A percentile compares a stretch with the other conserved stretches of the same genome.
phyloP scores from a whole-genome alignment of 2,888 invertebrate species.

The Balanococcus diminutus region DNA sequence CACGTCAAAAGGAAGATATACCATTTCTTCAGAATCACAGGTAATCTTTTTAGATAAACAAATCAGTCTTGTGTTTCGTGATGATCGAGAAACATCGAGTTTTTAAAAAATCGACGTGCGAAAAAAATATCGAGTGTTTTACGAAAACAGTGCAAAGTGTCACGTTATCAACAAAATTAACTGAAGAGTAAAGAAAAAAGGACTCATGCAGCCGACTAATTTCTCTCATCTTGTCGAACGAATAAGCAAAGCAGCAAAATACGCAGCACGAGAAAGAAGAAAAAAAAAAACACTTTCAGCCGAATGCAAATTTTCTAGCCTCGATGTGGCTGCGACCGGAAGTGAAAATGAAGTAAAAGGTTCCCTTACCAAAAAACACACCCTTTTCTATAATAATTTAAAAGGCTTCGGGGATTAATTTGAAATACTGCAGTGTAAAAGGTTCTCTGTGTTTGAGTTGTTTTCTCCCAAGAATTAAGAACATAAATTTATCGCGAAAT shows the following conservation, averaged over 20 bases:
- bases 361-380: background rate
- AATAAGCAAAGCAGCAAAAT: background rate
- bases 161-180: background rate
- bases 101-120: background rate
- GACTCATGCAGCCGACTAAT: background rate
- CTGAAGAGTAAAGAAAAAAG: background rate
- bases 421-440: conserved; percentile 46
- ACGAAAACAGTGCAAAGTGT: background rate
- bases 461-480: conserved; percentile 44
- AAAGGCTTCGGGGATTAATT: conserved; percentile 51
- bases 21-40: background rate
- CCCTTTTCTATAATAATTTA: conserved; percentile 48
- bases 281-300: background rate
- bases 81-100: background rate
- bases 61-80: background rate
- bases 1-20: background rate
- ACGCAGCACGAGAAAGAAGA: background rate
- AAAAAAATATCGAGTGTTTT: background rate
- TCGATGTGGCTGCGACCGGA: background rate
- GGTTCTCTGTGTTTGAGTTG: conserved; percentile 53
- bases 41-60: background rate
- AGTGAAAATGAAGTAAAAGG: conserved; percentile 28
- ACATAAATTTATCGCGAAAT: conserved; percentile 46
- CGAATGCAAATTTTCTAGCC: conserved; percentile 8
- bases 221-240: background rate